These are phyloP conservation scores for Octodon degus DNA, from an alignment of 2,113 vertebrate species.

Conservation along the genomic window DNA sequence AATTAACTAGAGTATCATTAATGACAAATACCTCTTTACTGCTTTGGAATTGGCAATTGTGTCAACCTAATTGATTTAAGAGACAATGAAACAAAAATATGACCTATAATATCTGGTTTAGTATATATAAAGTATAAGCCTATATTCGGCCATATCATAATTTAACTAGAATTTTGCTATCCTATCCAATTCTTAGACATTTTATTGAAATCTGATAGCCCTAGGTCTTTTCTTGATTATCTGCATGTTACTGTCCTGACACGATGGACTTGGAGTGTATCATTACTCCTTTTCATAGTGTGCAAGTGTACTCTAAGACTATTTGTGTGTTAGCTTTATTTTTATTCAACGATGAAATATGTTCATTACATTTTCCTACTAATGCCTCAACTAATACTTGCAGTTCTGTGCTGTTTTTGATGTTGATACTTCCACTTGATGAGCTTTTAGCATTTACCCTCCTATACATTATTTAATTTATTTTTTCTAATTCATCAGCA, in stretches of 20 bases:
- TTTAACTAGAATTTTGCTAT: conserved; percentile 25
- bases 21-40: conserved; percentile 76
- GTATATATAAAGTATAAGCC: conserved; percentile 71
- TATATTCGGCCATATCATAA: conserved; percentile 29
- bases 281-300: background rate
- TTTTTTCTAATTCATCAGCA: background rate
- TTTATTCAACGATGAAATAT: background rate
- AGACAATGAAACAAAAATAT: conserved; percentile 64
- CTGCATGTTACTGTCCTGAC: background rate
- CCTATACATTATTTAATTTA: background rate
- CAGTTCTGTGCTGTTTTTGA: background rate
- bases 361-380: background rate
- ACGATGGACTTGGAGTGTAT: background rate
- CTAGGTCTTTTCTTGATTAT: background rate
- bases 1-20: conserved; percentile 74
- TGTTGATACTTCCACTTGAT: background rate
- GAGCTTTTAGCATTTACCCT: background rate
- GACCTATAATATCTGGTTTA: conserved; percentile 53
- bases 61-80: conserved; percentile 81
- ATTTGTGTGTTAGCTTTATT: conserved; percentile 2
- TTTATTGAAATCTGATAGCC: background rate
- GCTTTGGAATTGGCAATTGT: conserved; percentile 70
- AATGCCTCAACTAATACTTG: background rate
- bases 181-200: background rate
- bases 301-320: background rate